Base-by-base conservation (phyloP, 2,888 invertebrate genomes). In the Harpagoxenus sublaevis region DNA sequence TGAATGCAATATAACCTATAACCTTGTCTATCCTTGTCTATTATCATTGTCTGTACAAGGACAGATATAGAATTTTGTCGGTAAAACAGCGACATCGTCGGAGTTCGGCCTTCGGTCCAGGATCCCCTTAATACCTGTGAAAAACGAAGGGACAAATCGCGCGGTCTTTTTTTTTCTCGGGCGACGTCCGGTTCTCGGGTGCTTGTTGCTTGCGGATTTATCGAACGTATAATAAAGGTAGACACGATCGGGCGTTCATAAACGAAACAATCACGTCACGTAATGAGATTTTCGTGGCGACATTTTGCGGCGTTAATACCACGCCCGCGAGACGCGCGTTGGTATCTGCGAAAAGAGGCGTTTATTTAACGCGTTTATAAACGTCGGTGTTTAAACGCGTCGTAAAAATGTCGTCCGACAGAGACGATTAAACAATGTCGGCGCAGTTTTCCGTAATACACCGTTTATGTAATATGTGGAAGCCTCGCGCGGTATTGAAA, bases 401-500 rank as follows among this genome's bases (percentile, higher is more conserved):
- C 66, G 77, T 55, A 66, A 77, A 77, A 28, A 53, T 53, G 31
- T 65, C 66, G 77, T 55, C 12, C 53, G 66, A 42, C 57, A 31
- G 57, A 23, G 6, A 48, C 55, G 66, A 78, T 78, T 66, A 66
- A 78, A 78, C 63, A 77, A 77, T 77, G 63, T 53, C 63, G 63
- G 75, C 63, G 48, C 9, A 62, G 62, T 75, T 77, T 68, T 63
- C 63, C 63, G 35, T 63, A 75, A 77, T 51, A 45, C 35, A 15
- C 10, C 31, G 31, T 31, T 74, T 74, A 74, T 60, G n/a, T 57
- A 73, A 73, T 28, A 28, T 28, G 28, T n/a, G n/a, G n/a, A n/a
- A n/a, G n/a, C 23, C 48, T 35, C 6, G 23, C 23, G 63, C 39
- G 39, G n/a, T 63, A 28, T 51, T 75, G 48, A 77, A 77, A 60